Base-by-base conservation (phyloP, 2,888 invertebrate genomes). In the Asteroscopus sphinx region DNA sequence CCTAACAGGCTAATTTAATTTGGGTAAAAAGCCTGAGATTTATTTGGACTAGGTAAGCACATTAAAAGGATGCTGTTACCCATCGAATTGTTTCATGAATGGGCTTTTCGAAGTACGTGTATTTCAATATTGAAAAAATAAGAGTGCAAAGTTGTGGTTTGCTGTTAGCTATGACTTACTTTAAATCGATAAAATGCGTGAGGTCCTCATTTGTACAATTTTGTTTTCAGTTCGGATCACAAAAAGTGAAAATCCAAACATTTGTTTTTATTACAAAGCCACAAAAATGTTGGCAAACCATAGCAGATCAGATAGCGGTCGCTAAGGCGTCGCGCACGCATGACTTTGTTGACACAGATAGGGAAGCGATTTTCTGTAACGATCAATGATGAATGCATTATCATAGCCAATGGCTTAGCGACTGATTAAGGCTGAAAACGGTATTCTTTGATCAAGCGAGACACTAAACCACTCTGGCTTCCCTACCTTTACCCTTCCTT, bases 281-380 rank as follows among this genome's bases (percentile, higher is more conserved):
- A 55, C 63, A 61, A 28, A 47, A 52, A 46, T 54, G 44, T 49
- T 49, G 25, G 33, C 44, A 36, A 48, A 41, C 41, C 56, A 53
- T 54, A 37, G 54, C 45, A 25, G 55, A 74, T 69, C 17, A 33
- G 55, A 45, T 45, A 47, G n/a, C 15, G 33, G 58, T 37, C 61
- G 15, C 26, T 28, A 30, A 16, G 51, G 32, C 65, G 73, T 64
- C 40, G 63, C 70, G 78, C 70, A 78, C 78, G 78, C 69, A 69
- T 65, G 65, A 72, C 53, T 69, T 60, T 66, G 55, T 73, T 76
- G 78, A 67, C 73, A 76, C 60, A 65, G 58, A 66, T 65, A 28
- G 56, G n/a, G 16, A 40, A 35, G 32, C 44, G 47, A 45, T 55
- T 47, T 35, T 47, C 55, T 54, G 46, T 39, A 26, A 54, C 37